These are phyloP conservation scores for Helicoverpa assulta DNA, from an alignment of 2,888 invertebrate species.

Conservation along the genomic window DNA sequence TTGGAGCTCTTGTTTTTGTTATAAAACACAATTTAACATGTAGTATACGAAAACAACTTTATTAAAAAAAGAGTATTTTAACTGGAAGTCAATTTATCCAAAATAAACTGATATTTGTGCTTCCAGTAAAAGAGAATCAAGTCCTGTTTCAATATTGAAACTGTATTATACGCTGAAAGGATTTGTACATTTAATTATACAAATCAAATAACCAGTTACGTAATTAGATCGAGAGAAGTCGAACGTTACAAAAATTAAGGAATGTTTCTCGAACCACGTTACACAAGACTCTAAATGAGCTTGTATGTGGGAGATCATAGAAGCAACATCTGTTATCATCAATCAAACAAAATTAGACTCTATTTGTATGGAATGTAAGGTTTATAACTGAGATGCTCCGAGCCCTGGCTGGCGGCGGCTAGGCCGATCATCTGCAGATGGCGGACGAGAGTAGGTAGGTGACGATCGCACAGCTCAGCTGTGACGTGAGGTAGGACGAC, in stretches of 20 bases:
- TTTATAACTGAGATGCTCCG: constrained; percentile 37
- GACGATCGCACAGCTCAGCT: constrained; percentile 84
- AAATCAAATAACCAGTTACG: constrained; percentile 45
- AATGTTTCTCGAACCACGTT: neutral
- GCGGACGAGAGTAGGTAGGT: constrained; percentile 85
- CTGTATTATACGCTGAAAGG: constrained; percentile 48
- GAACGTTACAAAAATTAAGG: constrained; percentile 19
- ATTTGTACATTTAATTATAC: constrained; percentile 52
- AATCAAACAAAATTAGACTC: too few species aligned
- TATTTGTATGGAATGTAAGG: too few species aligned
- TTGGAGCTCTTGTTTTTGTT: constrained; percentile 35
- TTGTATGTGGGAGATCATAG: too few species aligned
- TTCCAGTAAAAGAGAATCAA: constrained; percentile 43
- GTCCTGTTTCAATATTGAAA: constrained; percentile 58
- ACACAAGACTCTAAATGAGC: too few species aligned
- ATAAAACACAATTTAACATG: constrained; percentile 23
- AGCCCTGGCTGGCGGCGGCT: constrained; percentile 45
- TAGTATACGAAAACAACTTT: constrained; percentile 24
- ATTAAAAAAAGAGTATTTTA: constrained; percentile 40
- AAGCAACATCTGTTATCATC: too few species aligned
- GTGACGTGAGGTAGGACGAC: constrained; percentile 86
- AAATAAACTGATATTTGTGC: constrained; percentile 55
- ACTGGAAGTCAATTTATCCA: constrained; percentile 43
- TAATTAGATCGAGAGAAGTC: constrained; percentile 26
- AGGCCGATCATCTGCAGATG: constrained; percentile 87